Base-by-base conservation (phyloP, 2,797 vertebrate genomes). In the Pipistrellus kuhlii region DNA sequence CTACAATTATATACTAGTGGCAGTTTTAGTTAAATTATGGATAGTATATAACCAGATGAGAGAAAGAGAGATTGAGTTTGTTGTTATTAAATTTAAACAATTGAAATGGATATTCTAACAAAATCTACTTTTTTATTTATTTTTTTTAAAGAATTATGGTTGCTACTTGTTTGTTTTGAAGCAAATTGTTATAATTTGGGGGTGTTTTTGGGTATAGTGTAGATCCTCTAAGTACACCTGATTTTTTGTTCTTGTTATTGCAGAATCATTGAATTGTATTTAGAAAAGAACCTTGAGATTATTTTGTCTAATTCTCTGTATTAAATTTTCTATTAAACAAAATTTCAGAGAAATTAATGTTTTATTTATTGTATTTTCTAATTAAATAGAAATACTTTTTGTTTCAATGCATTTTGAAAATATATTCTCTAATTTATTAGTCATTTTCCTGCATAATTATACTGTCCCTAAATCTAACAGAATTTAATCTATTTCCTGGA, bases 321-420 rank as follows among this genome's bases (percentile, higher is more conserved):
- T 85, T 93, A 90, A 71, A 53, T 38, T 88, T 87, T 94, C 41
- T 87, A 0, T 90, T 94, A 75, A 88, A 55, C 9, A 89, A 35
- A 81, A 77, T 88, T 93, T 90, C 41, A 93, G 48, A 25, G 13
- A 86, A 94, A 69, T 85, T 2, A 81, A 57, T 64, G 9, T 59
- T 93, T 91, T 77, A 69, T 89, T 90, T 44, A 83, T 94, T 93
- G 91, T 91, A 86, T 88, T 91, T 96, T 92, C 90, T 91, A 27
- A 59, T 27, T 76, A 77, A 35, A 27, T 83, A 92, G 41, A 69
- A 76, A 81, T 15, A 41, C 57, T 85, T 91, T 84, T 93, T 90
- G 51, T 89, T 95, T 89, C 46, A 30, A 2, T n/a, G 46, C 21
- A 81, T 90, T 76, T 90, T 55, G 68, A 73, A 89, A 94, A 64